Evolutionary conservation across 2,113 vertebrate species (phyloP).

Genomic region (Sprattus sprattus): DNA sequence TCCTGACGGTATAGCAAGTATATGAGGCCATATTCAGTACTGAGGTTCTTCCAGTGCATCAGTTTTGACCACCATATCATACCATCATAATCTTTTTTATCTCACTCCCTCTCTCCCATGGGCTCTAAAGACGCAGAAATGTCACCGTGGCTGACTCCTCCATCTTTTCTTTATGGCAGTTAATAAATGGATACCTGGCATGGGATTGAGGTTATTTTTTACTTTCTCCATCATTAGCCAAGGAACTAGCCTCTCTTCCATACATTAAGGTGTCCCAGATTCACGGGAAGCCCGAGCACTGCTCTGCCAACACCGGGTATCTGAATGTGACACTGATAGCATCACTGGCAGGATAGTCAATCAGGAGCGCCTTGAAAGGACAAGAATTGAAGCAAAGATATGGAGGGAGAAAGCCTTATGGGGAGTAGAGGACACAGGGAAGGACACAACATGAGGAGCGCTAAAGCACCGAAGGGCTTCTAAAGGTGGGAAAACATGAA

Average conservation of each 20-base stretch:
- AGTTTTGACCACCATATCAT: neutral
- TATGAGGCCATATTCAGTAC: no score
- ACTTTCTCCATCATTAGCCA: slow-evolving; percentile 28
- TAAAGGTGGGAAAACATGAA: neutral
- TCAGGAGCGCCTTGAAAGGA: slow-evolving; percentile 15
- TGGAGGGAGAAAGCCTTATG: neutral
- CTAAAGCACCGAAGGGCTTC: neutral
- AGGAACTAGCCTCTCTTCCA: slow-evolving; percentile 2
- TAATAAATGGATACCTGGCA: slow-evolving; percentile 22
- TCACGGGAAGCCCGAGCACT: neutral
- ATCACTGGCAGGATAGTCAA: slow-evolving; percentile 23
- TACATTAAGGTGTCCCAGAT: slow-evolving; percentile 38
- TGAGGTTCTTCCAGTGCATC: neutral
- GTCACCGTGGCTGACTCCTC: slow-evolving; percentile 24
- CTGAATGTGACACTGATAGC: neutral
- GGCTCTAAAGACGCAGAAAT: neutral
- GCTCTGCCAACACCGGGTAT: neutral
- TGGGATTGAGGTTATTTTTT: slow-evolving; percentile 3
- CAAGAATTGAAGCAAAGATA: neutral
- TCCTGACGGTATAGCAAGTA: neutral
- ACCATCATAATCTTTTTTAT: neutral
- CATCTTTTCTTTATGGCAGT: slow-evolving; percentile 13
- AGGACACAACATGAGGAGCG: neutral
- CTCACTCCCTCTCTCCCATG: neutral
- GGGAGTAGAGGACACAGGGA: neutral